Base-by-base conservation (phyloP, 2,888 invertebrate genomes). In the Mesoligia furuncula region DNA sequence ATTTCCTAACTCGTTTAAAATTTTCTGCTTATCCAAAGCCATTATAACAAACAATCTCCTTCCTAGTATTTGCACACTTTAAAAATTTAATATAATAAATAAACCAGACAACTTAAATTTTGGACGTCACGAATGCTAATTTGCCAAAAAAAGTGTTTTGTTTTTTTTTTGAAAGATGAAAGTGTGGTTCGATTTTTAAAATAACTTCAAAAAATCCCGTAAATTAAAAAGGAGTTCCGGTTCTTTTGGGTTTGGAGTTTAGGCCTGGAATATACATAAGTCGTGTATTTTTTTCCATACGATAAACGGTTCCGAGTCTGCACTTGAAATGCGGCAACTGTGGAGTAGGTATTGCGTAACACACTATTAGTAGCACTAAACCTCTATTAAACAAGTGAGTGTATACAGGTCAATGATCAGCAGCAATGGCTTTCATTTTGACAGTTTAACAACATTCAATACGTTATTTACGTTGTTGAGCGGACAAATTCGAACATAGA, bases 1-100 rank as follows among this genome's bases (percentile, higher is more conserved):
- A 90, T 92, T 96, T n/a, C 96, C 96, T 75, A 96, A 91, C 90
- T 96, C 96, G 85, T 88, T 94, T 73, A 96, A 91, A 88, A 96
- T 95, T 88, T 91, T 94, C 87, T 96, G 95, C 86, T 92, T 95
- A 87, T 96, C 94, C 72, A 96, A 90, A 90, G 96, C 91, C 96
- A 96, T 96, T 84, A 72, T 81, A 62, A 42, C 65, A 64, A 45
- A 68, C 57, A 81, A 73, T 79, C 54, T 62, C 69, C 67, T 39
- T 80, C 42, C 48, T 78, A 31, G 64, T 72, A 78, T 78, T 77
- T 79, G 64, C 68, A 70, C 70, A 88, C 86, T 80, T 86, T 77
- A 74, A 54, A 73, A 83, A 77, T 80, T 83, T 75, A 81, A 79
- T 79, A 70, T 57, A 75, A 57, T 75, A 81, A 79, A 86, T 73